These are phyloP conservation scores for Limnephilus rhombicus DNA, from an alignment of 2,888 invertebrate species.

Conservation along the genomic window DNA sequence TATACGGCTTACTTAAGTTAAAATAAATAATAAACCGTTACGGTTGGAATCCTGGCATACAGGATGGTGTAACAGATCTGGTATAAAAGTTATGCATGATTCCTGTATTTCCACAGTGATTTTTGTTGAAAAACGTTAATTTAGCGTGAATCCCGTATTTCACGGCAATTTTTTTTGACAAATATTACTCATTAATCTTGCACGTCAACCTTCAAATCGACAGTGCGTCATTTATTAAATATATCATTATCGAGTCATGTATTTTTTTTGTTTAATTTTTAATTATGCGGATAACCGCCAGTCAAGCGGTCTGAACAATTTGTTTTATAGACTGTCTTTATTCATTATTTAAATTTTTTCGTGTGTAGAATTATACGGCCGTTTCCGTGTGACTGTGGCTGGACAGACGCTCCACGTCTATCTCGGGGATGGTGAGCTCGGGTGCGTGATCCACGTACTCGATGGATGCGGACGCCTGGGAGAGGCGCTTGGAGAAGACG, in stretches of 20 bases:
- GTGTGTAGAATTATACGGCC: conserved; percentile 83
- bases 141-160: too few species aligned
- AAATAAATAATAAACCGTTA: neutral
- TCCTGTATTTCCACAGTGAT: too few species aligned
- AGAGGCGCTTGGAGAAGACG: conserved; percentile 93
- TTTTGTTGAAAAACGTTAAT: neutral
- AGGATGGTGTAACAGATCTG: neutral
- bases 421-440: conserved; percentile 92
- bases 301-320: conserved; percentile 42
- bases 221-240: neutral
- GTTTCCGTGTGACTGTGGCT: conserved; percentile 97
- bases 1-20: neutral
- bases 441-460: conserved; percentile 94
- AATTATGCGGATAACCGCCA: conserved; percentile 21
- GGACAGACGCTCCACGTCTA: conserved; percentile 94
- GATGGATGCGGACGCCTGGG: conserved; percentile 91
- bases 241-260: neutral
- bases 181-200: neutral
- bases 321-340: conserved; percentile 50
- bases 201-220: neutral
- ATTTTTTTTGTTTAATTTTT: conserved; percentile 9
- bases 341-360: conserved; percentile 30
- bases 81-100: neutral
- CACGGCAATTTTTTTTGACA: too few species aligned
- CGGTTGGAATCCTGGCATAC: too few species aligned